Base-by-base conservation (phyloP, 2,113 vertebrate species). In the Hippotragus niger region DNA sequence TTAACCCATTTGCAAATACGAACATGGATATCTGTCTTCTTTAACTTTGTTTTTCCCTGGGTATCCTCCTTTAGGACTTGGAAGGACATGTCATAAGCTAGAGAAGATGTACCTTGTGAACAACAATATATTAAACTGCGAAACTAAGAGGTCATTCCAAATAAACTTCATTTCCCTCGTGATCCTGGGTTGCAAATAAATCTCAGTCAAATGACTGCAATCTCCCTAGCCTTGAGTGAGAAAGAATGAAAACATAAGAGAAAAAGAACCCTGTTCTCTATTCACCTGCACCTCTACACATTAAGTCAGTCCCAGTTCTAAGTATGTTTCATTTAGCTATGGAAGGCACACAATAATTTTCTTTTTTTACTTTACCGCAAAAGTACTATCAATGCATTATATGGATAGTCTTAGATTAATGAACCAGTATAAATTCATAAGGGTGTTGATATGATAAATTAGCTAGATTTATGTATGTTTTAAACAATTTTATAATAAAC, bases 131-230 rank as follows among this genome's bases (percentile, higher is more conserved):
- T 94, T 97, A 88, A 97, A 97, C 62, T 95, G 96, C 81, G 87
- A 76, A 98, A 96, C 6, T 91, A 74, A 97, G 98, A 97, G 88
- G 71, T 97, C 16, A 95, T 95, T 98, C 91, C 81, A 97, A 97
- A 98, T 94, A 96, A 97, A 97, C 94, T 88, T 36, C 95, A 25
- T 98, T 98, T 99, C 90, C 95, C 87, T 92, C 62, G 76, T 29
- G 45, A 90, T 87, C 14, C 8, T 45, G n/a, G 92, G 50, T 96
- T 97, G 52, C 86, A 98, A 98, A 98, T 98, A 98, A 98, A 98
- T 98, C 93, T 97, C 94, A 71, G 36, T 97, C 81, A 98, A 97
- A 96, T 45, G 8, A 45, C 43, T 97, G 11, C 36, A 92, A 76
- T 97, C 96, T 23, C 9, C 55, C 27, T 96, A 92, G 55, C 81